These are phyloP conservation scores for Helicoverpa zea DNA, from an alignment of 1,140 invertebrate genomes.

Conservation along the genomic window DNA sequence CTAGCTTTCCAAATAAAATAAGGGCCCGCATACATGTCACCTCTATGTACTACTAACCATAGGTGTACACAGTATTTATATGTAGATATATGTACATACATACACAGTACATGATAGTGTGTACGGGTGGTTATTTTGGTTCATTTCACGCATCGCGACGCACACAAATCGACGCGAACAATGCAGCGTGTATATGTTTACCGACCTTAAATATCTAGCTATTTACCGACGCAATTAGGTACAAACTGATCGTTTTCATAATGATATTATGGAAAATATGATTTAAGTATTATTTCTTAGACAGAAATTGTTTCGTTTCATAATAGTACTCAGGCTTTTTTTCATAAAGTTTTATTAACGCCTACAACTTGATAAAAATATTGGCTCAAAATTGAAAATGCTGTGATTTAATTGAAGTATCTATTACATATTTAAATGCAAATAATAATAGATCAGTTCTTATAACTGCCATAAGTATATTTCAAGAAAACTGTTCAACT, in stretches of 20 bases:
- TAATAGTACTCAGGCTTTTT: too few relatives aligned
- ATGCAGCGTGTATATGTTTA: slow-evolving; percentile 29
- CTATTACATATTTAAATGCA: too few relatives aligned
- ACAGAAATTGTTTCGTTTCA: too few relatives aligned
- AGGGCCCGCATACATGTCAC: not conserved
- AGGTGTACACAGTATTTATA: slow-evolving; percentile 24
- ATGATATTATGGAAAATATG: too few relatives aligned
- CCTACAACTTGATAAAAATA: too few relatives aligned
- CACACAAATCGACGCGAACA: slow-evolving; percentile 69
- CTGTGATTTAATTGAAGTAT: too few relatives aligned
- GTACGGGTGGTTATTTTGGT: slow-evolving; percentile 65
- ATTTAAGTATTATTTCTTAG: too few relatives aligned
- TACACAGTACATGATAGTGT: slow-evolving; percentile 26
- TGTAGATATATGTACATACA: slow-evolving; percentile 24
- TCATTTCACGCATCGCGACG: slow-evolving; percentile 71
- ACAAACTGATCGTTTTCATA: not conserved
- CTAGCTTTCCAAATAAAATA: not conserved
- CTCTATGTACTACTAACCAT: slow-evolving; percentile 4
- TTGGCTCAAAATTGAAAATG: too few relatives aligned
- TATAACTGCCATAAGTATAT: too few relatives aligned
- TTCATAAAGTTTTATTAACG: too few relatives aligned
- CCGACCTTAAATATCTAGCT: slow-evolving; percentile 26
- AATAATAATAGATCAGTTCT: too few relatives aligned
- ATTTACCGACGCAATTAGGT: not conserved
- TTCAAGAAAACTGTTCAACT: too few relatives aligned